phyloP scores from a whole-genome alignment of 2,797 vertebrate genomes.

The Mus spretus region DNA sequence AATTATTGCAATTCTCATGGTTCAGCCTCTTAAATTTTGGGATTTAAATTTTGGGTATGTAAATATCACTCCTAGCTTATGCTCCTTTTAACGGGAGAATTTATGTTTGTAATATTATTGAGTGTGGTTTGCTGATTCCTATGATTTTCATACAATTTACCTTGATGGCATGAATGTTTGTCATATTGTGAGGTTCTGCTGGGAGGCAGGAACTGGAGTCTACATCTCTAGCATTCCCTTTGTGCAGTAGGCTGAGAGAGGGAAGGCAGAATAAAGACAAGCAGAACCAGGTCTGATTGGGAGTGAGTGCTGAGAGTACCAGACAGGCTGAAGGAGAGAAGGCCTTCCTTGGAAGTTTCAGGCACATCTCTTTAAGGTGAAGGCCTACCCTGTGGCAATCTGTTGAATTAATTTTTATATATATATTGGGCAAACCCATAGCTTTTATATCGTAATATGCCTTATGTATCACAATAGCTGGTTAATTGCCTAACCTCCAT shows the following conservation, averaged over 20 bases:
- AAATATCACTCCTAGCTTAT: background rate
- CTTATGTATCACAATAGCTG: background rate
- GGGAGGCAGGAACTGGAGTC: too few species aligned
- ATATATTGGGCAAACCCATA: background rate
- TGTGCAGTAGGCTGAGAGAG: too few species aligned
- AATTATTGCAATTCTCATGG: background rate
- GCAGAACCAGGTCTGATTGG: too few species aligned
- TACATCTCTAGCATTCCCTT: too few species aligned
- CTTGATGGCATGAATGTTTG: background rate
- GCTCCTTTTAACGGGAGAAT: background rate
- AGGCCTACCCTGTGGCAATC: too few species aligned
- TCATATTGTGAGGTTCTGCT: too few species aligned
- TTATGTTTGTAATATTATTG: background rate
- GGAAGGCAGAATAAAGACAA: too few species aligned
- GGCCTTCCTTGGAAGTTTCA: too few species aligned
- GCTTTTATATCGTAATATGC: background rate
- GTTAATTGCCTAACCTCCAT: background rate
- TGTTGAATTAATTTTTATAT: background rate
- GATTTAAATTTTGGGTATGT: too few species aligned
- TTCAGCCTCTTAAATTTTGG: background rate
- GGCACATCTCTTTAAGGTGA: too few species aligned
- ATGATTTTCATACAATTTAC: background rate
- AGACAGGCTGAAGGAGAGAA: too few species aligned
- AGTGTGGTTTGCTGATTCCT: background rate
- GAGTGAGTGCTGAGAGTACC: too few species aligned